Base-by-base conservation (phyloP, 2,888 invertebrate genomes). In the Amblyteles armatorius region DNA sequence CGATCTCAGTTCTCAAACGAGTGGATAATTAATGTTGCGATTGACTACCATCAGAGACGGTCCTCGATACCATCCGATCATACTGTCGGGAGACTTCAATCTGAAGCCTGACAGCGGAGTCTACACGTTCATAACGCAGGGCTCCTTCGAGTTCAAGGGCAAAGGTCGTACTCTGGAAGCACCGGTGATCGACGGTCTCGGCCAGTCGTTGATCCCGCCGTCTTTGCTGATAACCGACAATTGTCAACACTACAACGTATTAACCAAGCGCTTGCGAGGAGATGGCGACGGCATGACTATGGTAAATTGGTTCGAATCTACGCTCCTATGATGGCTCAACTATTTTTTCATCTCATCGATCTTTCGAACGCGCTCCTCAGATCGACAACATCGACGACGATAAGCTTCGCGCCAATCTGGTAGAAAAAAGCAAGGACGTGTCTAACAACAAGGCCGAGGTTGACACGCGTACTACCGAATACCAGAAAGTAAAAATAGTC, bases 11-110 rank as follows among this genome's bases (percentile, higher is more conserved):
- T 3, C 16, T 16, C 4, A 5, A 48, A 13, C 4, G 44, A 93
- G 88, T 92, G 93, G 93, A 1, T 19, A 16, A 80, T 80, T 2
- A 63, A 40, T 22, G 33, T 29, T 2, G 36, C 29, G 40, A 94
- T 52, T 19, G 94, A 44, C 72, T 68, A 79, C 71, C 57, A 85
- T 82, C 71, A 93, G 93, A 72, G 83, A 83, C 6, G 92, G 92
- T 7, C 92, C 94, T 0, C 93, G 94, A 4, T 96, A 97, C 91
- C 93, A 96, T 55, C 98, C 99, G 0, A 95, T 98, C 5, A 96
- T 99, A 83, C 88, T 99, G 84, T 97, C 98, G 4, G 99, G 99
- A 0, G 99, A 99, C 94, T 97, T 99, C 86, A 99, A 99, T 94
- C 96, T 97, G 2, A 94, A 95, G 80, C 98, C 98, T 0, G 93